phyloP scores from a whole-genome alignment of 1,140 invertebrate genomes.

The Achatina immaculata region DNA sequence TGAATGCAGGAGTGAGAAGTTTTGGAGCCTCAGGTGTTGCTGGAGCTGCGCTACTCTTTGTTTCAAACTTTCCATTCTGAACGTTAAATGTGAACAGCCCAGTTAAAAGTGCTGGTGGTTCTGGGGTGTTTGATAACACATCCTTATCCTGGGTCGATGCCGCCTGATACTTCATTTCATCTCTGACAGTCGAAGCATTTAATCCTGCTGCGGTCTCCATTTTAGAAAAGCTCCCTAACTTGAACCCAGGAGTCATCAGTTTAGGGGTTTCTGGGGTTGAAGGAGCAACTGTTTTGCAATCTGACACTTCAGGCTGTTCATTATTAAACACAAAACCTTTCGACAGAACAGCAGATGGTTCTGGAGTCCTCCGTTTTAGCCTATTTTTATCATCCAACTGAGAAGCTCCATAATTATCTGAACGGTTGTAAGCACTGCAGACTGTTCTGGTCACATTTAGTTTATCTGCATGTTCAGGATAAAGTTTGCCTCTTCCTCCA shows the following conservation, averaged over 20 bases:
- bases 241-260: not conserved
- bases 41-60: not conserved
- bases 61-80: not conserved
- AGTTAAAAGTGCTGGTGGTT: not conserved
- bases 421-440: too few relatives aligned
- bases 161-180: too few relatives aligned
- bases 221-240: not conserved
- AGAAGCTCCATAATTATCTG: too few relatives aligned
- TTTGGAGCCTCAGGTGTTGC: not conserved
- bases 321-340: too few relatives aligned
- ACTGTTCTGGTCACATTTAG: too few relatives aligned
- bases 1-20: not conserved
- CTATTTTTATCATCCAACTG: too few relatives aligned
- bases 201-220: too few relatives aligned
- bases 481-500: not conserved
- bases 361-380: too few relatives aligned
- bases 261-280: not conserved
- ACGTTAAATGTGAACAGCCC: not conserved
- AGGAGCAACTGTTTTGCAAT: not conserved
- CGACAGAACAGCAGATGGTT: too few relatives aligned
- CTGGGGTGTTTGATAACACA: not conserved
- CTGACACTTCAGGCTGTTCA: not conserved
- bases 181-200: too few relatives aligned
- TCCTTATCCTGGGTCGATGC: not conserved
- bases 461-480: too few relatives aligned